Evolutionary conservation across 2,888 invertebrate genomes (phyloP).

Genomic region (Drosophila fungiperda): DNA sequence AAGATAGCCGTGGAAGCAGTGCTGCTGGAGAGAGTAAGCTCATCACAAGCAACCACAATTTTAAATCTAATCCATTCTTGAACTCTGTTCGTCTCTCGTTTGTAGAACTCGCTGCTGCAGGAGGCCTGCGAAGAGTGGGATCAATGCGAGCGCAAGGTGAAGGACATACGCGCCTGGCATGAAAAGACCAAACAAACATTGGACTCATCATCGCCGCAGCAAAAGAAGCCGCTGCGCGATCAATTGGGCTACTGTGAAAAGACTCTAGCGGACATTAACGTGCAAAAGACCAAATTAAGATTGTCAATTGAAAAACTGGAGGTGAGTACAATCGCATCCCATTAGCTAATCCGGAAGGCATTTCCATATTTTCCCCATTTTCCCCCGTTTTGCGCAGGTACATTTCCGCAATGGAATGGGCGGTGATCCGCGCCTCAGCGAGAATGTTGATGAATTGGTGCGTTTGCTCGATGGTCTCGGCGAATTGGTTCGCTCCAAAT

Average conservation of each 20-base stretch:
- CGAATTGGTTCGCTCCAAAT: constrained; percentile 79
- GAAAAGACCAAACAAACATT: constrained; percentile 92
- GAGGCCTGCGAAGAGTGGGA: constrained; percentile 98
- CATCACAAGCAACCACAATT: not conserved
- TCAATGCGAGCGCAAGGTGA: constrained; percentile 96
- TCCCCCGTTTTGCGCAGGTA: constrained; percentile 86
- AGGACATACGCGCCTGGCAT: constrained; percentile 95
- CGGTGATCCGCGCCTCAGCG: constrained; percentile 91
- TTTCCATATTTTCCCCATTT: constrained; percentile 26
- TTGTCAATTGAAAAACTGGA: constrained; percentile 96
- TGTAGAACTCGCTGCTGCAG: constrained; percentile 93
- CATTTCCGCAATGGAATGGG: constrained; percentile 95
- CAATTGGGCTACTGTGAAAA: constrained; percentile 94
- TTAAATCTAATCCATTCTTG: not conserved
- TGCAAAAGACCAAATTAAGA: constrained; percentile 95
- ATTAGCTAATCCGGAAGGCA: constrained; percentile 27
- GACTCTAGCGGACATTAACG: constrained; percentile 93
- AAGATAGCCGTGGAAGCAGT: constrained; percentile 94
- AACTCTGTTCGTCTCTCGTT: fast-evolving
- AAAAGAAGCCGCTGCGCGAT: constrained; percentile 94
- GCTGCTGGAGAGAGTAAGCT: constrained; percentile 92
- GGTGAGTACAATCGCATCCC: constrained; percentile 86
- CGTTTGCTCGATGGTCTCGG: constrained; percentile 88
- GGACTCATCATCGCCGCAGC: constrained; percentile 92
- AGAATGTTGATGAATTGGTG: constrained; percentile 89